These are phyloP conservation scores for Megaleporinus macrocephalus DNA, from an alignment of 2,113 vertebrate species.

Conservation along the genomic window DNA sequence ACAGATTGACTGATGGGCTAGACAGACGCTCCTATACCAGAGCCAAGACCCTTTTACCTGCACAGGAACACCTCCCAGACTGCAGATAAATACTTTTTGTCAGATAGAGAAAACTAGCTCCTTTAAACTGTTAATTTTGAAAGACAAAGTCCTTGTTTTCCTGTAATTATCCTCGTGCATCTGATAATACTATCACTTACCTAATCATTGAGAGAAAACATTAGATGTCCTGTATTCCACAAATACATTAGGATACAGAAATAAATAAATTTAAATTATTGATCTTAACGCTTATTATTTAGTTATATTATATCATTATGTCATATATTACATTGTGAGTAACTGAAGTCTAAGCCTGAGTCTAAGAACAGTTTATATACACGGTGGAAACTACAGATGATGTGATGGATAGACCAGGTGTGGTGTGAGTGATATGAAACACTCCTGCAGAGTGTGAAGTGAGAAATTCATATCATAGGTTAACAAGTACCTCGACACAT, in stretches of 20 bases:
- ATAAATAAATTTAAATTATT: too few relatives aligned
- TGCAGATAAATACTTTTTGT: neutral
- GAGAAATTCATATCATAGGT: constrained; percentile 43
- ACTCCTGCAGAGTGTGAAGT: constrained; percentile 44
- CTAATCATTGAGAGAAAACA: too few relatives aligned
- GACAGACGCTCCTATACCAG: neutral
- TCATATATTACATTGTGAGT: too few relatives aligned
- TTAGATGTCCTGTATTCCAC: too few relatives aligned
- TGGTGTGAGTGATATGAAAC: constrained; percentile 55
- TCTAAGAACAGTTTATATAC: neutral
- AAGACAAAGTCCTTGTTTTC: too few relatives aligned
- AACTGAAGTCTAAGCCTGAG: too few relatives aligned
- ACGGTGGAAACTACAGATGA: neutral
- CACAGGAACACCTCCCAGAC: neutral
- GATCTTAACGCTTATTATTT: too few relatives aligned
- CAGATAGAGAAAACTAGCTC: neutral
- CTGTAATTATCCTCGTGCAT: too few relatives aligned
- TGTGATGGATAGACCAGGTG: constrained; percentile 33
- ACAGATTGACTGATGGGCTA: constrained; percentile 3
- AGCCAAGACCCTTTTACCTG: neutral
- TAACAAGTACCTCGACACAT: constrained; percentile 30
- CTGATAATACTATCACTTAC: too few relatives aligned
- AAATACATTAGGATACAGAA: too few relatives aligned
- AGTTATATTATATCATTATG: too few relatives aligned
- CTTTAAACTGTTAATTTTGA: too few relatives aligned